A percentile compares a stretch with the other conserved stretches of the same genome.
Evolutionary conservation across 2,797 vertebrate species (phyloP).

Genomic region (Tokudaia muenninki): DNA sequence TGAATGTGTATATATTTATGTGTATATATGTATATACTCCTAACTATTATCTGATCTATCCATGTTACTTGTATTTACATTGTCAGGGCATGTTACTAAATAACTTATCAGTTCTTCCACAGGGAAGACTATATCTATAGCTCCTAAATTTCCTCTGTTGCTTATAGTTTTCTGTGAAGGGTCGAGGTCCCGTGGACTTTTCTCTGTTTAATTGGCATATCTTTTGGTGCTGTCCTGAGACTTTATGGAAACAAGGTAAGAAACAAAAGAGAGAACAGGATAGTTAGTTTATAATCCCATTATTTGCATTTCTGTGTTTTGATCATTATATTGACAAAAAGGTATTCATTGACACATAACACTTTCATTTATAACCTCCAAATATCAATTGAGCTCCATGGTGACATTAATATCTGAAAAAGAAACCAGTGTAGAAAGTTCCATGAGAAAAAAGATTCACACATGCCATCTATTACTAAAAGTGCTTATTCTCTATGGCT

Average conservation of each 20-base stretch:
- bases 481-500: constrained; percentile 46
- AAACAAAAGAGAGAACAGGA: constrained; percentile 54
- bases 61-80: neutral
- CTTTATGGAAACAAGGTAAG: neutral
- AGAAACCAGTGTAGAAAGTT: constrained; percentile 55
- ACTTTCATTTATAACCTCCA: constrained; percentile 69
- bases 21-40: neutral
- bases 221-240: neutral
- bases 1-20: neutral
- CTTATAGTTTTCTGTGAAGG: neutral
- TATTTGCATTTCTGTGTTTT: constrained; percentile 53
- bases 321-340: constrained; percentile 48
- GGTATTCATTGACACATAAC: constrained; percentile 45
- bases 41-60: too few species aligned
- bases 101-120: neutral
- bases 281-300: constrained; percentile 48
- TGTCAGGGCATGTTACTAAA: neutral
- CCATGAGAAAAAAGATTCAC: constrained; percentile 60
- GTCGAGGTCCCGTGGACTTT: neutral
- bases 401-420: constrained; percentile 71
- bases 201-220: neutral
- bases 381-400: constrained; percentile 67
- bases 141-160: neutral
- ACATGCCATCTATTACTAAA: constrained; percentile 59
- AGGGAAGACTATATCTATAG: neutral